phyloP scores from a whole-genome alignment of 2,797 vertebrate genomes.

The Pempheris klunzingeri region DNA sequence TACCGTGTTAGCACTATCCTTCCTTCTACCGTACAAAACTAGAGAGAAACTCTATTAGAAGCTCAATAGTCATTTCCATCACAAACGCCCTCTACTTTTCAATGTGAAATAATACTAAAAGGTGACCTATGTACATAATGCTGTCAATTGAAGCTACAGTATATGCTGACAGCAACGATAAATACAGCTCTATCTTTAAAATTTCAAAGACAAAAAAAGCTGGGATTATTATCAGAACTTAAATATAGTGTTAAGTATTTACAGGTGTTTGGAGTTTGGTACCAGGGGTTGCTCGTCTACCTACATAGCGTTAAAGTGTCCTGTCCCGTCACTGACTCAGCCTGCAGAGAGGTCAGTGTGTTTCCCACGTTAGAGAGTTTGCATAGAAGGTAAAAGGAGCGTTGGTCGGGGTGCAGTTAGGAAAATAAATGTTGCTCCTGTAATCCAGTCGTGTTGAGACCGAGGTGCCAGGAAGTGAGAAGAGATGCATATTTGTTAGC shows the following conservation, averaged over 20 bases:
- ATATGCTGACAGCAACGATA: constrained; percentile 93
- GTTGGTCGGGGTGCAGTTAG: constrained; percentile 50
- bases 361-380: constrained; percentile 81
- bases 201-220: constrained; percentile 73
- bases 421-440: constrained; percentile 37
- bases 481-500: constrained; percentile 49
- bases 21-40: constrained; percentile 92
- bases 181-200: constrained; percentile 89
- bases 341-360: constrained; percentile 74
- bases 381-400: constrained; percentile 87
- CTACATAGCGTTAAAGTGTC: constrained; percentile 80
- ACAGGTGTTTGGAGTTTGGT: constrained; percentile 89
- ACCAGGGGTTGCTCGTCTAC: constrained; percentile 75
- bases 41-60: constrained; percentile 93
- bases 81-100: constrained; percentile 92
- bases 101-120: constrained; percentile 99
- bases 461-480: constrained; percentile 23
- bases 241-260: constrained; percentile 94
- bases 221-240: constrained; percentile 86
- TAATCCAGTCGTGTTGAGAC: neutral
- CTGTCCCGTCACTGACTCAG: constrained; percentile 75
- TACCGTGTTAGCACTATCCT: constrained; percentile 86
- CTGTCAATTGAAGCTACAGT: constrained; percentile 90
- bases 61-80: constrained; percentile 90
- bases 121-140: constrained; percentile 96